Base-by-base conservation (phyloP, 2,797 vertebrate genomes). In the Arctocebus calabarensis region DNA sequence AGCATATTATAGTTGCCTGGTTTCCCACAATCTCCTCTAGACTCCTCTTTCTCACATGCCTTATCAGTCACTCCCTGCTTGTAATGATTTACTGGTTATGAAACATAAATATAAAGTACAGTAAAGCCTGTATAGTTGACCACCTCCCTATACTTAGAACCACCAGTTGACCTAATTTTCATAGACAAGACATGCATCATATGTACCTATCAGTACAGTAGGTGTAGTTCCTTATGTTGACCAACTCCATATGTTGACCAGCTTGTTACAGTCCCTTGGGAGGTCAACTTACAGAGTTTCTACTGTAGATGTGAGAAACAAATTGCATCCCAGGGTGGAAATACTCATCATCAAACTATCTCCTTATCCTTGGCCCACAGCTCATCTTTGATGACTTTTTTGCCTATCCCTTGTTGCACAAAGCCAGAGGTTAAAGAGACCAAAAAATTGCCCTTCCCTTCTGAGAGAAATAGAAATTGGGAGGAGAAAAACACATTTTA, bases 21-120 rank as follows among this genome's bases (percentile, higher is more conserved):
- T 90, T 90, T 90, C 55, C 68, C 90, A 93, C 29, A 75, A 22
- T 62, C 77, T 23, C 74, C 37, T 94, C 40, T 64, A 93, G 62
- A 55, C 2, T 45, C 1, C 17, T 62, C 29, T 66, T 89, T 52
- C 55, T 45, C 37, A 17, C 27, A 1, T 45, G 77, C 27, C 82
- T 87, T 94, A 37, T 40, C 52, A 59, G n/a, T 88, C 77, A n/a
- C 45, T 91, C 48, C 19, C 19, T 55, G 10, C 25, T 84, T n/a
- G 6, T 34, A 75, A 84, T 9, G 40, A 85, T 5, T 23, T 70
- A 19, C 84, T 10, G 73, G 75, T 64, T 84, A 78, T 66, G 20
- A 96, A 37, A 78, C n/a, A 82, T 29, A 79, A 45, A 52, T 73
- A 79, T 32, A 74, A n/a, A 86, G 74, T 62, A 8, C 17, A 52